phyloP scores from a whole-genome alignment of 2,888 invertebrate species.

The Lithophane leautieri region DNA sequence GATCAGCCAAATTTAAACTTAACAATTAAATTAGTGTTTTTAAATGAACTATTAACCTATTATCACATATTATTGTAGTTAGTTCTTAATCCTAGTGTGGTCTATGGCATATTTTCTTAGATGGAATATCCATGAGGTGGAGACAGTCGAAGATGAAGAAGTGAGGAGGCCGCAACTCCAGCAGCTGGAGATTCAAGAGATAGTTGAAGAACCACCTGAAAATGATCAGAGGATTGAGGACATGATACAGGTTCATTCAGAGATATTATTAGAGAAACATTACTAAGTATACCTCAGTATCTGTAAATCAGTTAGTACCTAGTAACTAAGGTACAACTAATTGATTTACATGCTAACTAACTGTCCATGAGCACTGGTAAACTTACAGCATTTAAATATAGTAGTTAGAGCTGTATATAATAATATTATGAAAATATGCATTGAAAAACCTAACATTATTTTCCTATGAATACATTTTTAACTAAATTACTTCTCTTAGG shows the following conservation, averaged over 20 bases:
- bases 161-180: constrained; percentile 57
- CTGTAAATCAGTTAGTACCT: neutral
- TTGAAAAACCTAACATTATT: too few species aligned
- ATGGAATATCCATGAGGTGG: constrained; percentile 66
- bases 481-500: neutral
- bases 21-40: neutral
- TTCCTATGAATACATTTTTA: neutral
- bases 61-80: constrained; percentile 46
- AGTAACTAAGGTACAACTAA: too few species aligned
- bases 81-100: constrained; percentile 1
- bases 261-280: neutral
- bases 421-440: too few species aligned
- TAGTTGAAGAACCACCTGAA: constrained; percentile 70
- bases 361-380: neutral
- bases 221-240: constrained; percentile 78
- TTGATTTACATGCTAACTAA: too few species aligned
- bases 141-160: constrained; percentile 47
- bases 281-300: neutral
- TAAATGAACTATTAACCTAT: neutral
- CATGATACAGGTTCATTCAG: constrained; percentile 73
- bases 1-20: constrained; percentile 16
- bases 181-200: constrained; percentile 57
- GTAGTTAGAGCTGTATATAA: neutral
- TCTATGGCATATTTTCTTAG: constrained; percentile 50
- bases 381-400: neutral